These are phyloP conservation scores for Parasteatoda tepidariorum DNA, from an alignment of 1,140 invertebrate species.

Conservation along the genomic window DNA sequence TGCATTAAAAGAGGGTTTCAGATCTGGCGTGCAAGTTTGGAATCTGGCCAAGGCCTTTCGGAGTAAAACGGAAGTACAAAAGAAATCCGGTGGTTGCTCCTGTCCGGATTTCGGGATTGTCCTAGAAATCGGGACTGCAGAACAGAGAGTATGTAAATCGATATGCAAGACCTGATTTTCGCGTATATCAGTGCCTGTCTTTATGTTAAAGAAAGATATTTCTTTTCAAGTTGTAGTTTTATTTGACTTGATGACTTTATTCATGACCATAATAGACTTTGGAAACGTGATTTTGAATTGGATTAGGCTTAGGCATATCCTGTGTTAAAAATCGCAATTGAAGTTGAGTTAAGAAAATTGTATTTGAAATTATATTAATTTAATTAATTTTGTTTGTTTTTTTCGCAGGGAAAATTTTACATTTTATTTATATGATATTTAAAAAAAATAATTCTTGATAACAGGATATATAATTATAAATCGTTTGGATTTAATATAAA, in stretches of 20 bases:
- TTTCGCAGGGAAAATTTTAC: too few species aligned
- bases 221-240: background rate
- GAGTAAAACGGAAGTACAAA: conserved; percentile 20
- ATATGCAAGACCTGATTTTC: conserved; percentile 18
- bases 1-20: conserved; percentile 37
- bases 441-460: too few species aligned
- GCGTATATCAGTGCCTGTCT: conserved; percentile 35
- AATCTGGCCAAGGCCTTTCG: conserved; percentile 43
- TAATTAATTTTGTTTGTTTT: too few species aligned
- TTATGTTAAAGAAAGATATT: too few species aligned
- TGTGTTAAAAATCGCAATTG: too few species aligned
- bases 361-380: too few species aligned
- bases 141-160: conserved; percentile 43
- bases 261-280: conserved; percentile 2
- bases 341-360: too few species aligned
- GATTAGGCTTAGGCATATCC: too few species aligned
- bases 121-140: conserved; percentile 10
- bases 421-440: too few species aligned
- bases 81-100: conserved; percentile 17
- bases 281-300: background rate
- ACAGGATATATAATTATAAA: too few species aligned
- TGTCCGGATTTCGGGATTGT: conserved; percentile 14
- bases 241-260: conserved; percentile 20
- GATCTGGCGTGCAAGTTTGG: conserved; percentile 24
- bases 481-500: too few species aligned